Base-by-base conservation (phyloP, 2,797 vertebrate species). In the Nyctalus aviator region DNA sequence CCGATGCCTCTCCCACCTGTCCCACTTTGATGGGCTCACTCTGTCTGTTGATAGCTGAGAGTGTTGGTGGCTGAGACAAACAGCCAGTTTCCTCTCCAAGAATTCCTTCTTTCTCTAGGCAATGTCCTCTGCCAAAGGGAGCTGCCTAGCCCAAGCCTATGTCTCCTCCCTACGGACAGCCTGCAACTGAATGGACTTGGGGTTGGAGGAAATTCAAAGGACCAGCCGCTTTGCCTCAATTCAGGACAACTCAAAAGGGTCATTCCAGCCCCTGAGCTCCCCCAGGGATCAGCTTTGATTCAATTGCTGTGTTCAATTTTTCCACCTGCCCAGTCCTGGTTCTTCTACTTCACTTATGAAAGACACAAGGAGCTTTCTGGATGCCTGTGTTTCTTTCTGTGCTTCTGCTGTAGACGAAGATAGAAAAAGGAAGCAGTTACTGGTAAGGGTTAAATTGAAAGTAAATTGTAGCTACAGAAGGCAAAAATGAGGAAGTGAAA, bases 71-170 rank as follows among this genome's bases (percentile, higher is more conserved):
- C 68, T 59, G 62, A 78, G 76, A 93, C 35, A 59, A 79, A 86
- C 55, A 93, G 75, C 17, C 32, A 11, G 59, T 93, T 91, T 92
- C 83, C 91, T 93, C 81, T 94, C 68, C 55, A 94, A 77, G 79
- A 97, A 90, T 91, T 87, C 35, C n/a, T 69, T 97, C 83, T 85
- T 91, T 95, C 46, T 92, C 82, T 88, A 59, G 71, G 78, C 27
- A 62, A 48, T 72, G 53, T 81, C 53, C n/a, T 93, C n/a, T 93
- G 66, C 59, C 86, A 81, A 93, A 93, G 46, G 35, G 57, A 96
- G 72, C 48, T 66, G 62, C 62, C 55, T 77, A 82, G 92, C 66
- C 53, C 85, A 81, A 68, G 55, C 55, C 27, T 68, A 3, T 44
- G 48, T 23, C 48, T 93, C 59, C 17, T 79, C 57, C 44, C 57